Base-by-base conservation (phyloP, 2,888 invertebrate genomes). In the Nemurella pictetii region DNA sequence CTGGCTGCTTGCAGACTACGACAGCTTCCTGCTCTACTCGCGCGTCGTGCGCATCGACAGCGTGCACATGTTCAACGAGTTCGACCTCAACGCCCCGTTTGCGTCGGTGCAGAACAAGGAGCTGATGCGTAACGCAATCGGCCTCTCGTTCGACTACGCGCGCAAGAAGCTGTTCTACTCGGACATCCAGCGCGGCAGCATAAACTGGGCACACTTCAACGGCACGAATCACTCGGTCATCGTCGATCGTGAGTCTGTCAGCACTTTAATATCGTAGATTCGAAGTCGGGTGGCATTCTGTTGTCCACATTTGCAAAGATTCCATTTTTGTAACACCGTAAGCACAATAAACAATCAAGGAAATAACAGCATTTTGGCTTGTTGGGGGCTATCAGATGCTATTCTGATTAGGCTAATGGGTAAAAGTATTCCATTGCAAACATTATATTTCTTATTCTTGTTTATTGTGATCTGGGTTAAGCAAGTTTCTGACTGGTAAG, bases 101-200 rank as follows among this genome's bases (percentile, higher is more conserved):
- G 93, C 94, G 80, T 92, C 94, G 73, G 95, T 97, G 85, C 93
- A 94, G 86, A 94, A 95, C 89, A 91, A 93, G 86, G 94, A 94
- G 4, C 90, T 93, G 88, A 95, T 97, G 93, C 92, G 96, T 85
- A 97, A 97, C 91, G 96, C 96, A 9, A 97, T 97, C 88, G 97
- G 96, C 28, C 92, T 98, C 84, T 93, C 96, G 0, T 96, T 94
- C 90, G 95, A 96, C 91, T 96, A 95, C 90, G 90, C 91, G 85
- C 91, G 91, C 36, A 92, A 93, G 87, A 91, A 94, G 83, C 91
- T 97, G 82, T 97, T 96, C 91, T 98, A 96, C 91, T 97, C 97
- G 0, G 97, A 97, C 90, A 96, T 97, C 86, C 96, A 97, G 89
- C 92, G 95, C 88, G 96, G 96, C 85, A 94, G 95, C 87, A 96